phyloP scores from a whole-genome alignment of 2,888 invertebrate species.

The Drosophila bunnanda region DNA sequence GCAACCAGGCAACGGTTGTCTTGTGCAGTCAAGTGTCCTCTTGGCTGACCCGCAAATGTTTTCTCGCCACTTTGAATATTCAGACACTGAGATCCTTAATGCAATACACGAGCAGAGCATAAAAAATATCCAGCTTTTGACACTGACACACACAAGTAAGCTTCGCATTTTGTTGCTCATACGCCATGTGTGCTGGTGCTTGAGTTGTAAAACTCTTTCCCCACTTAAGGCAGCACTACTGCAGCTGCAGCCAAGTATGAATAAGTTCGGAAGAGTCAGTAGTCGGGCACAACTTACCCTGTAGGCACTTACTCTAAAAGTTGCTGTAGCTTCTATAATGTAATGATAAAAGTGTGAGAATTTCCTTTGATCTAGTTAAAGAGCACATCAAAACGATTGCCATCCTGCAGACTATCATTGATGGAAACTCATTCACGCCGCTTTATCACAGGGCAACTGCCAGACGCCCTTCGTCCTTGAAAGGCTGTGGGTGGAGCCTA shows the following conservation, averaged over 20 bases:
- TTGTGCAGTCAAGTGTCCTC: conserved; percentile 57
- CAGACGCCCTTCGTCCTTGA: conserved; percentile 16
- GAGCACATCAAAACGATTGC: background rate
- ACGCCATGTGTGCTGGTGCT: conserved; percentile 45
- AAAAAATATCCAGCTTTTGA: conserved; percentile 9
- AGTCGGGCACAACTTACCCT: conserved; percentile 6
- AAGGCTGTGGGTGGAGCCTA: conserved; percentile 9
- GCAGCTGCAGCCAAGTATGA: conserved; percentile 22
- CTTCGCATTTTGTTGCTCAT: conserved; percentile 52
- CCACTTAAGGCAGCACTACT: conserved; percentile 21
- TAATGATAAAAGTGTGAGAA: background rate
- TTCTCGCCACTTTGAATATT: conserved; percentile 46
- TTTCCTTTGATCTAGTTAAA: conserved; percentile 28
- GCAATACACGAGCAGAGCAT: conserved; percentile 27
- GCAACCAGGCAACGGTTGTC: conserved; percentile 4
- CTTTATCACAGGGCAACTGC: conserved; percentile 4
- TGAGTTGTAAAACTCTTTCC: conserved; percentile 19
- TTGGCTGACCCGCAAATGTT: conserved; percentile 26
- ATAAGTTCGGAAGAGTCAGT: background rate
- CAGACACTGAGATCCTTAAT: conserved; percentile 50
- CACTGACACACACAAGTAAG: conserved; percentile 15
- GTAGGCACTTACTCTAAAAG: background rate
- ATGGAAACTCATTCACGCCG: conserved; percentile 2
- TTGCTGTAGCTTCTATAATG: background rate
- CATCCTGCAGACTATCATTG: conserved; percentile 6